Evolutionary conservation across 2,797 vertebrate species (phyloP), one percentile per base, ranked within the genome.

Genomic region (Pogonophryne albipinna): DNA sequence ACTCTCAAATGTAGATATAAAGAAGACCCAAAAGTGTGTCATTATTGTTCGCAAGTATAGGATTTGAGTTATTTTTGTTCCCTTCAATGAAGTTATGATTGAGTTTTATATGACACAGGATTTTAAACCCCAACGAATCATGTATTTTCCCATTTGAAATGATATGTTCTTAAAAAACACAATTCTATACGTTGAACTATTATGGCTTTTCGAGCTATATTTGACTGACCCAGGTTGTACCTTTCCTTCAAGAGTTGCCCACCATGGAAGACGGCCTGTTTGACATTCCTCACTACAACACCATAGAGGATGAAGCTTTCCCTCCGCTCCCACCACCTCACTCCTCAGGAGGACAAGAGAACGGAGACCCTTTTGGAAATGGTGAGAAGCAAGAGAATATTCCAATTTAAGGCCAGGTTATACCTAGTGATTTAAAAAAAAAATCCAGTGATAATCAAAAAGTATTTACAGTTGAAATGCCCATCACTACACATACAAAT

Each of bases 311-410:
- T 1, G 97, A 98, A 87, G 85, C 62, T 0, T 98, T 98, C 68
- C 95, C 95, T 38, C 95, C 97, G 17, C 93, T 98, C 1, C 97
- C 97, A 0, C 96, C 97, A 7, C 97, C 97, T 14, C 84, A 59
- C 34, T 98, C 97, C 55, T 97, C 97, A 0, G 95, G 59, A 10
- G 92, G 84, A 0, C 88, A 85, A 7, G 89, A 75, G 0, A 93
- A 93, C 41, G 95, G 92, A 17, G 80, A 92, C 10, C 82, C 60
- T 6, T 92, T 93, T 53, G 86, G 38, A 62, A 80, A 87, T 7
- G 92, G 89, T 91, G 76, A 91, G 71, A 66, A 34, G 2, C 19
- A 4, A 42, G 49, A 45, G 8, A 23, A 23, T 20, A 42, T 44
- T 58, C 4, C 56, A 3, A 23, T 15, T 2, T 41, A 41, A 2